phyloP scores from a whole-genome alignment of 2,888 invertebrate genomes.

The Hemaris fuciformis region DNA sequence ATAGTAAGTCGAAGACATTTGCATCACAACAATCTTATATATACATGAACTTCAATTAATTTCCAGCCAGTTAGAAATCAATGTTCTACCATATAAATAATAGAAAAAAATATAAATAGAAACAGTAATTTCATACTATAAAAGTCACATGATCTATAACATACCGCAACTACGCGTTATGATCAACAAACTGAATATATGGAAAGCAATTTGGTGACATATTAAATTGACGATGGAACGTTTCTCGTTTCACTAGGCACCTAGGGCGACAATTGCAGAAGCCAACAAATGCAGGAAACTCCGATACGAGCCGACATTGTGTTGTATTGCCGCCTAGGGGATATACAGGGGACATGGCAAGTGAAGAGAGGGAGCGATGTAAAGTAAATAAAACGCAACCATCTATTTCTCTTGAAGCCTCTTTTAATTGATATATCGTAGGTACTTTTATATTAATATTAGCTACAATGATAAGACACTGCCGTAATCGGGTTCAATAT shows the following conservation, averaged over 20 bases:
- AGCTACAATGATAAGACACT: no score
- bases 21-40: no score
- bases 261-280: constrained; percentile 51
- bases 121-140: no score
- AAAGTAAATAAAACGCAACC: not conserved
- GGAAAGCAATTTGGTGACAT: constrained; percentile 41
- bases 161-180: not conserved
- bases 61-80: no score
- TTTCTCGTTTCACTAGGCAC: constrained; percentile 20
- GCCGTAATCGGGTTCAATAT: no score
- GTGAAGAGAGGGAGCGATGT: constrained; percentile 21
- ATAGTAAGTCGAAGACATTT: no score
- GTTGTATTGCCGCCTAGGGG: constrained; percentile 55
- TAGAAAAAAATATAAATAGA: no score
- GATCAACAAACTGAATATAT: constrained; percentile 6
- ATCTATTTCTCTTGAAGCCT: not conserved
- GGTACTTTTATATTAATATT: no score
- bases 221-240: constrained; percentile 40
- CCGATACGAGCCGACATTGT: constrained; percentile 49
- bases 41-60: no score
- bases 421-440: no score
- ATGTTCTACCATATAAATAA: no score
- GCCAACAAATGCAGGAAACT: constrained; percentile 51
- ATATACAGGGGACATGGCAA: constrained; percentile 26
- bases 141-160: no score